phyloP scores from a whole-genome alignment of 2,888 invertebrate species.

The Timema cristinae region DNA sequence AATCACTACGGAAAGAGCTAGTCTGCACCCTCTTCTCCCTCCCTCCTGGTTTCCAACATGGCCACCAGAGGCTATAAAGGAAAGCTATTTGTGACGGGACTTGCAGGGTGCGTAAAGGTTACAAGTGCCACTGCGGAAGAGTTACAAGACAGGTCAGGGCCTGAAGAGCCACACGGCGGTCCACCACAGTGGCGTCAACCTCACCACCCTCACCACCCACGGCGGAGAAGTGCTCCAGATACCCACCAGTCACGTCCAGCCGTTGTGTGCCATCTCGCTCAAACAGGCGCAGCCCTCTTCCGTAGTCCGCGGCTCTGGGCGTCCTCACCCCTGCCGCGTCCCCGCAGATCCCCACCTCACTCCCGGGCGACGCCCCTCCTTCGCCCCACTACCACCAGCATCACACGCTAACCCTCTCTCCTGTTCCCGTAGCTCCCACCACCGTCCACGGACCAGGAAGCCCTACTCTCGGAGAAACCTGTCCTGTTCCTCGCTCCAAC shows the following conservation, averaged over 20 bases:
- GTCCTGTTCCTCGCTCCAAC: too few relatives aligned
- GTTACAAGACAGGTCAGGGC: slow-evolving; percentile 76
- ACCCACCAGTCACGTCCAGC: slow-evolving; percentile 36
- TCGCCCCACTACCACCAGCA: too few relatives aligned
- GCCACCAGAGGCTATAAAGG: slow-evolving; percentile 13
- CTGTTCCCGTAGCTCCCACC: too few relatives aligned
- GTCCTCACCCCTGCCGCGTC: slow-evolving; percentile 42
- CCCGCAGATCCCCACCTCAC: slow-evolving; percentile 36
- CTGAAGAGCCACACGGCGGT: slow-evolving; percentile 65
- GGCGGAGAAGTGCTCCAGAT: slow-evolving; percentile 38
- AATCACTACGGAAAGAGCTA: neutral
- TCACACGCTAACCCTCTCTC: too few relatives aligned
- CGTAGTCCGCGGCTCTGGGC: slow-evolving; percentile 34
- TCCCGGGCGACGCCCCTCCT: too few relatives aligned
- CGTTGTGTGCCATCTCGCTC: slow-evolving; percentile 36
- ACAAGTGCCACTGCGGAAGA: slow-evolving; percentile 81
- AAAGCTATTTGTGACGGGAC: slow-evolving; percentile 31
- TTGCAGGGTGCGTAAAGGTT: slow-evolving; percentile 70
- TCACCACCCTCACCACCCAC: slow-evolving; percentile 37
- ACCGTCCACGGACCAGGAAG: too few relatives aligned
- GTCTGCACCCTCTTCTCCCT: neutral
- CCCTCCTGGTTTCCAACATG: too few relatives aligned
- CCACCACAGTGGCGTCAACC: slow-evolving; percentile 43
- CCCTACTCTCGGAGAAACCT: too few relatives aligned
- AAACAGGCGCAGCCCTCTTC: slow-evolving; percentile 34